These are phyloP conservation scores for Apolygus lucorum DNA, from an alignment of 1,140 invertebrate genomes.

Conservation along the genomic window DNA sequence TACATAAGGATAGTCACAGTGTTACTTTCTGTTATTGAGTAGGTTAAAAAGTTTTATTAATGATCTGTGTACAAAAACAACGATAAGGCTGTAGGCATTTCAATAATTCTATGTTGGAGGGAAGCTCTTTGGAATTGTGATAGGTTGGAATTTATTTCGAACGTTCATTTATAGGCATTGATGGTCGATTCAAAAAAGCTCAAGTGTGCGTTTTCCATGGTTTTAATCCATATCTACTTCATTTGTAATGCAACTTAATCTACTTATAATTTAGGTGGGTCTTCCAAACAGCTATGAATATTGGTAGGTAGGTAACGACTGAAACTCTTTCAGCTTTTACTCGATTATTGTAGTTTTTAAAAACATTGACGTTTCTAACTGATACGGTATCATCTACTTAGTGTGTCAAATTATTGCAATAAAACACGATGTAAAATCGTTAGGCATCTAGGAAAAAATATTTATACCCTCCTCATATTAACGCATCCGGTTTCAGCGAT, in stretches of 20 bases:
- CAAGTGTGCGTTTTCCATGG: not conserved
- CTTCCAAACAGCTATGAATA: not conserved
- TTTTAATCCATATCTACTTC: not conserved
- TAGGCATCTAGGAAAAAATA: too few relatives aligned
- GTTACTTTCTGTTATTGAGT: not conserved
- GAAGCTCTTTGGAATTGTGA: not conserved
- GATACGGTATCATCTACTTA: too few relatives aligned
- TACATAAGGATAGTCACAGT: not conserved
- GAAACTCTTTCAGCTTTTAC: not conserved
- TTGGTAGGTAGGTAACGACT: not conserved
- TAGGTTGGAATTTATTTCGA: not conserved
- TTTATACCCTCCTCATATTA: too few relatives aligned
- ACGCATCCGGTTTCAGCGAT: too few relatives aligned
- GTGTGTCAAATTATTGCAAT: not conserved
- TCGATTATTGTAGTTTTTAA: not conserved
- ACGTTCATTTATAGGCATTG: too few relatives aligned
- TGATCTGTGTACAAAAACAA: slow-evolving; percentile 11
- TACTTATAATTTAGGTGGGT: not conserved
- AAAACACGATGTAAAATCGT: too few relatives aligned
- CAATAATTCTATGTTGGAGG: not conserved
- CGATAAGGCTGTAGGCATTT: slow-evolving; percentile 8
- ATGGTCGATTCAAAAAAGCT: too few relatives aligned
- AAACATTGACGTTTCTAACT: too few relatives aligned
- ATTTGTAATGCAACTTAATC: not conserved
- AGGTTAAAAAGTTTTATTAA: not conserved